Conservation (phyloP, 1,140 invertebrate species). For the Pararge aegeria region DNA sequence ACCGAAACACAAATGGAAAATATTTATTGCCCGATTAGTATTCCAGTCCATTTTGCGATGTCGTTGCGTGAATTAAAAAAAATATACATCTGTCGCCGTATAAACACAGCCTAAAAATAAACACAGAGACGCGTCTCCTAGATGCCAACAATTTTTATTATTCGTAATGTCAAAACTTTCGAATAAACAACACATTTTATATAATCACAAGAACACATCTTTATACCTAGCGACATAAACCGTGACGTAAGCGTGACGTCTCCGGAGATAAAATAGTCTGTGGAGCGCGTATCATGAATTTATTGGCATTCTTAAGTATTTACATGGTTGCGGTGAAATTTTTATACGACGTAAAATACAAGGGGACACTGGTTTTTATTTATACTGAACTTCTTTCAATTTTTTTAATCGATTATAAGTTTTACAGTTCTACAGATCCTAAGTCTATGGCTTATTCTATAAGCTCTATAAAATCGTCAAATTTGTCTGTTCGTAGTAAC, state of each 20-base stretch:
- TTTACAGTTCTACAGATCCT: too few species aligned
- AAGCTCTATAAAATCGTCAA: too few species aligned
- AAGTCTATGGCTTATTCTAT: too few species aligned
- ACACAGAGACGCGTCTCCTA: slow-evolving; percentile 14
- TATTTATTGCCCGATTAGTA: too few species aligned
- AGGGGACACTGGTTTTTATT: neutral
- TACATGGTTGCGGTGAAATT: slow-evolving; percentile 6
- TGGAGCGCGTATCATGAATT: slow-evolving; percentile 1
- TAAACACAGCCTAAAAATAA: slow-evolving; percentile 16
- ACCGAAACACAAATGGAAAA: too few species aligned
- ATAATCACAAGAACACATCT: slow-evolving; percentile 15
- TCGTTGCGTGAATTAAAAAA: too few species aligned
- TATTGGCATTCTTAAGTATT: slow-evolving; percentile 12
- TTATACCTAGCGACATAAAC: slow-evolving; percentile 26
- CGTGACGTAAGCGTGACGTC: slow-evolving; percentile 26
- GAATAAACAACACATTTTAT: slow-evolving; percentile 43
- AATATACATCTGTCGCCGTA: neutral
- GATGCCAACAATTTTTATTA: slow-evolving; percentile 62
- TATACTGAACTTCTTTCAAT: neutral
- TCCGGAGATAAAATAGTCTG: slow-evolving; percentile 3
- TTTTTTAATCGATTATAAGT: neutral
- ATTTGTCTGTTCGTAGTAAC: too few species aligned
- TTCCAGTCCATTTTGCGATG: too few species aligned
- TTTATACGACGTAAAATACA: neutral
- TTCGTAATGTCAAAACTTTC: slow-evolving; percentile 45